phyloP scores from a whole-genome alignment of 2,797 vertebrate genomes.

The Peromyscus eremicus region DNA sequence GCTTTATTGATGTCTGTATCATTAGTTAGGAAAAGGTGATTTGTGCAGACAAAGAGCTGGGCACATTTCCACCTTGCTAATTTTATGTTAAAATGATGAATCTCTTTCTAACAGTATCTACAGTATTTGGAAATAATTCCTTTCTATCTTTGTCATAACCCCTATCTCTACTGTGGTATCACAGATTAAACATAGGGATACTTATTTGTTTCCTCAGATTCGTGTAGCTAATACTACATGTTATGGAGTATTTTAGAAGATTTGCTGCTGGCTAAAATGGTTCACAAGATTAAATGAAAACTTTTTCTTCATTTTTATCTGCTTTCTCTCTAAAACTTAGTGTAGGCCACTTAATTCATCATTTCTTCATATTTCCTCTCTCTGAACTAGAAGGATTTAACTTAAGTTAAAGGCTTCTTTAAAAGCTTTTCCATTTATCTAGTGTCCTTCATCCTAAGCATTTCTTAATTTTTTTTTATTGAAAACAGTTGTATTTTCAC shows the following conservation, averaged over 20 bases:
- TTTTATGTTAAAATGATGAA: background rate
- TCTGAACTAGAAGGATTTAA: background rate
- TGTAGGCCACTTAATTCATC: background rate
- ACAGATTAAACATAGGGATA: background rate
- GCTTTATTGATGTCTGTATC: background rate
- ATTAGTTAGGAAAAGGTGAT: background rate
- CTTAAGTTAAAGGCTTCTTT: background rate
- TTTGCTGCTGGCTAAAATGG: background rate
- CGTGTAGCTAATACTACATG: background rate
- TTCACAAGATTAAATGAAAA: background rate
- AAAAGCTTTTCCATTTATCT: background rate
- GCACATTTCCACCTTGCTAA: background rate
- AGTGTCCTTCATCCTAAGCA: background rate
- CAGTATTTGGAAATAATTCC: background rate
- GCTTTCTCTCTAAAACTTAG: background rate
- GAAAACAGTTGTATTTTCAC: background rate
- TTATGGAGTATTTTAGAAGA: background rate
- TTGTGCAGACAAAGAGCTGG: background rate
- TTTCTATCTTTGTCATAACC: background rate
- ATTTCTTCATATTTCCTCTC: background rate
- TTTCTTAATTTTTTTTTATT: background rate
- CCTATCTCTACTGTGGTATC: background rate
- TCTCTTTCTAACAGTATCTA: background rate
- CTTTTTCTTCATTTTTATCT: background rate
- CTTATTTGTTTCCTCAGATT: background rate